These are phyloP conservation scores for Panzeria rudis DNA, from an alignment of 2,888 invertebrate genomes.

Conservation along the genomic window DNA sequence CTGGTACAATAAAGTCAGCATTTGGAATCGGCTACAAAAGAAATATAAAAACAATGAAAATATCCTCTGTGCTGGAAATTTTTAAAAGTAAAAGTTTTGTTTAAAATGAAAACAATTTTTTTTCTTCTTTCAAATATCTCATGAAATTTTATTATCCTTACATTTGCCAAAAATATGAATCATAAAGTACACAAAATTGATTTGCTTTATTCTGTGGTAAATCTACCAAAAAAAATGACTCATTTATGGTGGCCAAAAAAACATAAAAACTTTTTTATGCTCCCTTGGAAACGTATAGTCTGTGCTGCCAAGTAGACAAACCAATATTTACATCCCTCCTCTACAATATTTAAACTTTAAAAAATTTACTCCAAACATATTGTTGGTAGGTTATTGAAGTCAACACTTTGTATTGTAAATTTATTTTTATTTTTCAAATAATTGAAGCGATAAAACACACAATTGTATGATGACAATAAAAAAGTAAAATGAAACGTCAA, in stretches of 20 bases:
- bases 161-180: constrained; percentile 46
- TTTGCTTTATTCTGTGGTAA: constrained; percentile 31
- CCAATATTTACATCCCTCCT: constrained; percentile 32
- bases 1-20: constrained; percentile 99
- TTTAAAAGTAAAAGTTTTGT: constrained; percentile 32
- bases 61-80: neutral
- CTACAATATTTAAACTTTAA: constrained; percentile 10
- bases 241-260: constrained; percentile 44
- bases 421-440: neutral
- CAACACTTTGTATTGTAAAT: constrained; percentile 28
- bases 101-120: neutral
- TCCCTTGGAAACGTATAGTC: constrained; percentile 6
- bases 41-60: constrained; percentile 20
- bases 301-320: neutral
- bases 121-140: neutral
- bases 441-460: constrained; percentile 29
- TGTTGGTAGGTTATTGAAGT: constrained; percentile 9
- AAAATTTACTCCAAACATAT: neutral
- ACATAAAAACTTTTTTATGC: constrained; percentile 21
- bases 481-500: neutral
- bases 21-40: constrained; percentile 96
- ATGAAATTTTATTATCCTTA: constrained; percentile 23
- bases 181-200: constrained; percentile 45
- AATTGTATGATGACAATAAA: constrained; percentile 28
- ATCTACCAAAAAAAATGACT: constrained; percentile 25